Percentiles rank a stretch among this genome's conserved stretches.
Conservation (phyloP, 2,888 invertebrate species). For the Netelia inedita region DNA sequence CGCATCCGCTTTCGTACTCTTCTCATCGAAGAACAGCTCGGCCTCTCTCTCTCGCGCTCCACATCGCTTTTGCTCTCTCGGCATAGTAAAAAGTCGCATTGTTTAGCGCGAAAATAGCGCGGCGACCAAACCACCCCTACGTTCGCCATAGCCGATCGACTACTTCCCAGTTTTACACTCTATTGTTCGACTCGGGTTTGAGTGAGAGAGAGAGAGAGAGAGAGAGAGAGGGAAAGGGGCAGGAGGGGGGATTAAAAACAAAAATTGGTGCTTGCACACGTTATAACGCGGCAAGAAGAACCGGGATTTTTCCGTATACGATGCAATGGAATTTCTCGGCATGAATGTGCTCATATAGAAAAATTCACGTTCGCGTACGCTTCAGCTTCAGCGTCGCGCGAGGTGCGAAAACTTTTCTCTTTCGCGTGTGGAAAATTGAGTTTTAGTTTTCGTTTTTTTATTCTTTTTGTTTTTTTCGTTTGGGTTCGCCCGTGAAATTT, state of each 20-base stretch:
- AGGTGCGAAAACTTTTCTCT: conserved; percentile 5
- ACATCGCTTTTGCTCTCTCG: conserved; percentile 28
- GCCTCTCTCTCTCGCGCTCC: conserved; percentile 9
- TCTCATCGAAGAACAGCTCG: conserved; percentile 42
- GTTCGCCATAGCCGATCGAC: conserved; percentile 59
- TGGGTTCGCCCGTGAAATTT: background rate
- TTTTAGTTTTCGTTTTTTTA: background rate
- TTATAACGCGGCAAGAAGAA: background rate
- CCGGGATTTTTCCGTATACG: background rate
- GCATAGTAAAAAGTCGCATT: conserved; percentile 70
- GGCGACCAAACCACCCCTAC: conserved; percentile 27
- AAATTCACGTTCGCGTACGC: conserved; percentile 30
- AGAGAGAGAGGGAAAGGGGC: too few species aligned
- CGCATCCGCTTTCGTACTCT: conserved; percentile 19
- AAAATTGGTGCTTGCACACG: conserved; percentile 4
- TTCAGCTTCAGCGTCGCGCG: conserved; percentile 41
- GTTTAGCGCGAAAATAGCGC: conserved; percentile 70
- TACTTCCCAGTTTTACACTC: conserved; percentile 67
- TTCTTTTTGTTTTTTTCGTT: too few species aligned
- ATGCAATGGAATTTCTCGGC: conserved; percentile 9
- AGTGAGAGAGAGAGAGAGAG: background rate
- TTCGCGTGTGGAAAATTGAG: conserved; percentile 28
- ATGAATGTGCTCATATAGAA: conserved; percentile 52
- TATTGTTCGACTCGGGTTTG: conserved; percentile 57
- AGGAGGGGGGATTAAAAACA: too few species aligned